Conservation (phyloP, 2,888 invertebrate genomes). For the Zele albiditarsus region DNA sequence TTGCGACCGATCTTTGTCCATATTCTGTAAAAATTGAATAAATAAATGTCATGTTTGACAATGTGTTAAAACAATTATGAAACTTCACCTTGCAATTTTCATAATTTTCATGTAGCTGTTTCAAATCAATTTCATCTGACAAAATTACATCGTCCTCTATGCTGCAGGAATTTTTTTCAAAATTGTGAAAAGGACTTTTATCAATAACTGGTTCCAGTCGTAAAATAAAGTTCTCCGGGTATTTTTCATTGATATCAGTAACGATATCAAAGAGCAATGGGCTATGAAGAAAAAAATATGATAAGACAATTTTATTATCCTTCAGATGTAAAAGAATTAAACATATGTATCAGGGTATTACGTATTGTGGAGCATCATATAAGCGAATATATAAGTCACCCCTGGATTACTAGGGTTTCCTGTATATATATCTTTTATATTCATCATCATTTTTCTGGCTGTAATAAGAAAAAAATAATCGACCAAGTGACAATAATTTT, state of each 20-base stretch:
- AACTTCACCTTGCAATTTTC: conserved; percentile 55
- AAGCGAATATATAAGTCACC: conserved; percentile 54
- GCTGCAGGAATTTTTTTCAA: conserved; percentile 28
- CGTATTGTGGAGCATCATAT: conserved; percentile 56
- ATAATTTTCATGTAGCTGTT: conserved; percentile 52
- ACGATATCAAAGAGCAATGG: conserved; percentile 61
- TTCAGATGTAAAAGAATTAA: background rate
- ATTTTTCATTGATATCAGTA: conserved; percentile 55
- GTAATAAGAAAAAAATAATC: conserved; percentile 7
- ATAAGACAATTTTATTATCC: background rate
- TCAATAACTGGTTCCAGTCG: conserved; percentile 55
- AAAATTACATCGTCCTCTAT: conserved; percentile 29
- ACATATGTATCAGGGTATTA: conserved; percentile 43
- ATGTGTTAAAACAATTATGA: background rate
- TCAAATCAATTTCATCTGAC: conserved; percentile 50
- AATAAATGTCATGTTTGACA: background rate
- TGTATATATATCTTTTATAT: conserved; percentile 55
- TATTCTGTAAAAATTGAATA: conserved; percentile 46
- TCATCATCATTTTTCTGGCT: conserved; percentile 50
- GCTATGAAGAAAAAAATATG: conserved; percentile 47
- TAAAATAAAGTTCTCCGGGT: conserved; percentile 52
- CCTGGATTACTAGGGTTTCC: conserved; percentile 13
- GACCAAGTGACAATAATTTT: conserved; percentile 14
- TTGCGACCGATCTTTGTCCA: conserved; percentile 41
- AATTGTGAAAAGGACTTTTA: conserved; percentile 46